phyloP scores from a whole-genome alignment of 2,888 invertebrate species.

The Lottia gigantea region DNA sequence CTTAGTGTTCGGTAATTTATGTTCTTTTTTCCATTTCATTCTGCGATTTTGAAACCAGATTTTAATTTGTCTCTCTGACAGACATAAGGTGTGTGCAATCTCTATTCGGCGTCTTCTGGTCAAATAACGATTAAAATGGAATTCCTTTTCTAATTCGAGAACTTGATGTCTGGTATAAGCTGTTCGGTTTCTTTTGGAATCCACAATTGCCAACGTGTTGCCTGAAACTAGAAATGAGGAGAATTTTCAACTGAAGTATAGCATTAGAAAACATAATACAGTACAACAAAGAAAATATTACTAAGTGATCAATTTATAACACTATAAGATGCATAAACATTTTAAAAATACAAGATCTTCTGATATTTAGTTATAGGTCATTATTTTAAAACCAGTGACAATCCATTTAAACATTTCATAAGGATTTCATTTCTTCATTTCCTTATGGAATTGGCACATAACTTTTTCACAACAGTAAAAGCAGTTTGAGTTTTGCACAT shows the following conservation, averaged over 20 bases:
- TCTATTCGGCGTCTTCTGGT: slow-evolving; percentile 96
- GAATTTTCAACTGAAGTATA: not conserved
- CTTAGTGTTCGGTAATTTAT: slow-evolving; percentile 58
- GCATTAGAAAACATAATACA: too few species aligned
- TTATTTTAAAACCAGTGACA: too few species aligned
- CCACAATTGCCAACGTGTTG: slow-evolving; percentile 69
- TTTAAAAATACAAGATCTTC: too few species aligned
- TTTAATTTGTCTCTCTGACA: slow-evolving; percentile 90
- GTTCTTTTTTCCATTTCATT: slow-evolving; percentile 90
- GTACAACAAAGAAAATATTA: too few species aligned
- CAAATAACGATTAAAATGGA: slow-evolving; percentile 98
- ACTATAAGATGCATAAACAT: too few species aligned
- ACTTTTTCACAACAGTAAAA: too few species aligned
- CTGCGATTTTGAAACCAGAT: slow-evolving; percentile 86
- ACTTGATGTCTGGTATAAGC: slow-evolving; percentile 98
- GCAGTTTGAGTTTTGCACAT: too few species aligned
- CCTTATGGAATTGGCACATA: too few species aligned
- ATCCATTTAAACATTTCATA: too few species aligned
- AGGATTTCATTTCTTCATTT: too few species aligned
- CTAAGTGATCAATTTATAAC: too few species aligned
- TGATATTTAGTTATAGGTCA: too few species aligned
- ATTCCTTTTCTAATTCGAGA: slow-evolving; percentile 96
- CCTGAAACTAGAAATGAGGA: slow-evolving; percentile 16
- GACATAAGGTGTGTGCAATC: slow-evolving; percentile 94
- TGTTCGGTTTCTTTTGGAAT: slow-evolving; percentile 95